Evolutionary conservation across 2,888 invertebrate genomes (phyloP), one percentile per base, ranked within the genome.

Genomic region (Augiades crinisus): DNA sequence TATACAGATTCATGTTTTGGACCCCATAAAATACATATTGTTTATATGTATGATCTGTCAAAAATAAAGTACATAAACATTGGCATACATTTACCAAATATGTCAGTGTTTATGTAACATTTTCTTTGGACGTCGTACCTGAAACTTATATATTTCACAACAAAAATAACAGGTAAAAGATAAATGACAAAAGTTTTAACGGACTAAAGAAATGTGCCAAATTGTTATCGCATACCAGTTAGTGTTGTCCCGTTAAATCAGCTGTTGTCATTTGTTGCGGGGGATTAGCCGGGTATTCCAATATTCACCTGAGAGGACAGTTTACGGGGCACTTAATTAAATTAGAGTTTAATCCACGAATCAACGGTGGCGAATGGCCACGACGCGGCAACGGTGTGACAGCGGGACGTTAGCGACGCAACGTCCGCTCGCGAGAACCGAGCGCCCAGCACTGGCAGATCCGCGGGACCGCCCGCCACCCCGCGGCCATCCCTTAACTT

Each of bases 241-340:
- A 43, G 36, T 36, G 19, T 36, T 21, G 50, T 43, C 36, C 50
- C 50, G 43, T 43, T 27, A 50, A 43, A 43, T 67, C 64, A 61
- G 65, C 61, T 60, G 65, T 59, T 64, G 59, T 64, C 60, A 79
- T 72, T 75, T 72, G 73, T 60, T 65, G 62, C 62, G 69, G 62
- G 68, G 68, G 68, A 64, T 67, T 70, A n/a, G n/a, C n/a, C n/a
- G 63, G 64, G 68, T 68, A 72, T 50, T 43, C 74, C 75, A 58
- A 62, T 54, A 61, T 65, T 58, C 69, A 68, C 67, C 61, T 78
- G 78, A 76, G 75, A 71, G 73, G 67, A 72, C 69, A 75, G 79
- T 84, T 82, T 75, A 76, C 78, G 74, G 64, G 75, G 72, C 85
- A 86, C 84, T 81, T 83, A 81, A 85, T 85, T 81, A 71, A 71